A percentile compares a stretch with the other conserved stretches of the same genome.
phyloP scores from a whole-genome alignment of 2,113 vertebrate species.

The Apteryx owenii region DNA sequence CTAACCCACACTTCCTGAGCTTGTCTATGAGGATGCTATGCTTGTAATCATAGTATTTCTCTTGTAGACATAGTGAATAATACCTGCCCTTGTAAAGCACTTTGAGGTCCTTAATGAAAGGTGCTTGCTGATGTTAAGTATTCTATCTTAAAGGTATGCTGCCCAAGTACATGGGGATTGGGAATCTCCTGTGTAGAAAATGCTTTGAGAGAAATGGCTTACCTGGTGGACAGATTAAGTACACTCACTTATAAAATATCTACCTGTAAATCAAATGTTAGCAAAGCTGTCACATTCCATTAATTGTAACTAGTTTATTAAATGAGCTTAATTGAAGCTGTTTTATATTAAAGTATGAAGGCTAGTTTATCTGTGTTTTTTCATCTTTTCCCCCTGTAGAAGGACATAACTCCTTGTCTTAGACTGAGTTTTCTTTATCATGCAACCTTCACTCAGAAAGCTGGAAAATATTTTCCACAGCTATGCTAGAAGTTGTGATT shows the following conservation, averaged over 20 bases:
- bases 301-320: not conserved
- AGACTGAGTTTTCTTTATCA: not conserved
- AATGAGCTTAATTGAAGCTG: not conserved
- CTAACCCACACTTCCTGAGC: too few species aligned
- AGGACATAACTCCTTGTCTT: not conserved
- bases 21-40: not conserved
- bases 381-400: accelerated
- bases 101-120: not conserved
- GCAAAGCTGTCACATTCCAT: not conserved
- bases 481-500: not conserved
- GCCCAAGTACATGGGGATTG: not conserved
- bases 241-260: not conserved
- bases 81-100: not conserved
- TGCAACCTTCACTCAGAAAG: not conserved
- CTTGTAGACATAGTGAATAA: not conserved
- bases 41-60: not conserved
- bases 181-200: not conserved
- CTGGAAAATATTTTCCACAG: not conserved
- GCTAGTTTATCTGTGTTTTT: not conserved
- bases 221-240: not conserved
- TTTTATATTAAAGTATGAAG: not conserved
- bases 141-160: not conserved
- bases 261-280: not conserved
- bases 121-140: not conserved
- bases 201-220: not conserved